Evolutionary conservation across 1,140 invertebrate genomes (phyloP).

Genomic region (Venustaconcha ellipsiformis): DNA sequence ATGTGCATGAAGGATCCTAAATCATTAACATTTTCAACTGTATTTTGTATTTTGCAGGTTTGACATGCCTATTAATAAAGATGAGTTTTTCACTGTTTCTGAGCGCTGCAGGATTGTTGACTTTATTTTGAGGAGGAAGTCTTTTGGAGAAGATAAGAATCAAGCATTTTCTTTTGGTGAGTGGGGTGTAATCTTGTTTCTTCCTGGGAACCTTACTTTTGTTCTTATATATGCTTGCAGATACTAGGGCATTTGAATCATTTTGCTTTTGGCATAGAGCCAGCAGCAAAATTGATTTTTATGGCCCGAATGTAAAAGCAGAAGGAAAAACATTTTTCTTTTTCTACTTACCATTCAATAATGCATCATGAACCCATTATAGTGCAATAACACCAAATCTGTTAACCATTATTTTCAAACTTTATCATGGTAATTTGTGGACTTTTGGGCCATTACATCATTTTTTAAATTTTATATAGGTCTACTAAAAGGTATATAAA

Average conservation of each 20-base stretch:
- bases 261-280: neutral
- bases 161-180: constrained; percentile 60
- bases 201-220: neutral
- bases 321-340: no score
- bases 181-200: constrained; percentile 12
- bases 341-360: no score
- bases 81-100: constrained; percentile 86
- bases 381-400: no score
- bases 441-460: no score
- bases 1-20: no score
- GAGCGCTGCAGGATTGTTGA: constrained; percentile 92
- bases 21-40: neutral
- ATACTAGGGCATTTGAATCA: neutral
- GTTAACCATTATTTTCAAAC: no score
- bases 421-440: no score
- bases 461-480: no score
- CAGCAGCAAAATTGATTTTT: neutral
- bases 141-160: constrained; percentile 76
- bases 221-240: neutral
- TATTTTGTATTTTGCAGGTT: constrained; percentile 75
- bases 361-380: no score
- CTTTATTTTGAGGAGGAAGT: constrained; percentile 91
- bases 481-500: no score
- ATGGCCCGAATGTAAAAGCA: no score
- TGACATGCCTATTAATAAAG: constrained; percentile 84